Evolutionary conservation across 2,113 vertebrate genomes (phyloP), one percentile per base, ranked within the genome.

Genomic region (Hippocampus abdominalis): DNA sequence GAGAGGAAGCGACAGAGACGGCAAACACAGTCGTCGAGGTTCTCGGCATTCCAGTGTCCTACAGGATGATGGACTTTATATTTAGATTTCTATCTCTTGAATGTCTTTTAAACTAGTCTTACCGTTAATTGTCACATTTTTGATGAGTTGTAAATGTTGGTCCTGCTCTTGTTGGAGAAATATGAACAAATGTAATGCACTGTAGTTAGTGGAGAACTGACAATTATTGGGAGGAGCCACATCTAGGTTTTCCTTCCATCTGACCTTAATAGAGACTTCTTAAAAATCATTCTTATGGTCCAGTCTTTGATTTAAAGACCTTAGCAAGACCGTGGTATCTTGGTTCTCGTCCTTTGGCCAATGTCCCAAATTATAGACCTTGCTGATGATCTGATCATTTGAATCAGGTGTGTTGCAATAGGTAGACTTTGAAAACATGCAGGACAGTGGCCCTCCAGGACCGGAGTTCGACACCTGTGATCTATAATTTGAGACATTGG

Each of bases 61-160:
- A 42, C 44, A 42, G 56, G 79, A 80, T 2, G 81, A 86, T 1
- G 80, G 87, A 10, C 84, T 89, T 0, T 40, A 83, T 11, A 88
- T 89, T 66, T 90, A 85, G 49, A 3, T 21, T n/a, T 1, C 21
- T 40, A 27, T 15, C 23, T n/a, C 27, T 51, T 62, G 10, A 20
- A 6, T 23, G 21, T 63, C 23, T 63, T 40, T n/a, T 21, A 63
- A 11, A 63, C 21, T 21, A 10, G 21, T 62, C n/a, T 46, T 49
- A 46, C 40, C 25, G 21, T 36, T 8, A n/a, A 12, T 48, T 18
- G 29, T 60, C 29, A 9, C 29, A 60, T 59, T 15, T 54, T 54
- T 54, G 3, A 54, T 12, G 51, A 54, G 21, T 54, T 57, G 3
- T 16, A 25, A 57, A 27, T 29, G 6, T 23, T 57, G 25, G 12